Evolutionary conservation across 1,140 invertebrate genomes (phyloP), one percentile per base, ranked within the genome.

Genomic region (Heterodera schachtii): DNA sequence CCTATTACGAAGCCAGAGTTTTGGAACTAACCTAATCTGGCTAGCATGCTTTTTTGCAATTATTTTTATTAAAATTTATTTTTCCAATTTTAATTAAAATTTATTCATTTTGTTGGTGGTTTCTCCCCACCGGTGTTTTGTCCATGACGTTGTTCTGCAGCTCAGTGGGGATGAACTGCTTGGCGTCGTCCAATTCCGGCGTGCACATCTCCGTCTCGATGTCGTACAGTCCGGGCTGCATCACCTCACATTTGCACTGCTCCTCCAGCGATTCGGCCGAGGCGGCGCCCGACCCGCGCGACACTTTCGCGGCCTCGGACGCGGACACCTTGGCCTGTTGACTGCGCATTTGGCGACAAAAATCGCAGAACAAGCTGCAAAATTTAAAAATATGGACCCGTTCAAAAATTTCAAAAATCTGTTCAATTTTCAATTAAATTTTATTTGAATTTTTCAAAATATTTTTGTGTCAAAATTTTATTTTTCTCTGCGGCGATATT

Each of bases 191-290:
- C 47, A 89, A 80, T 74, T 89, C 89, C 21, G 88, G 88, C n/a
- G 88, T 89, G 81, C 88, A 89, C 88, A 89, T 89, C 80, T 89
- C 88, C 9, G 88, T 89, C 73, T 89, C 88, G 66, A 89, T 89
- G 79, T 89, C 88, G 81, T 89, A 89, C 16, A 90, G 82, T 41
- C 88, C 88, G 43, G 85, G 85, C 31, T 87, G 86, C 85, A 86
- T 86, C 44, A 84, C 76, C 44, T 86, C 85, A 69, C 85, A 86
- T 82, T 87, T 87, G 66, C 85, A 86, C 41, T 73, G 43, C 41
- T 86, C 85, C 64, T 83, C 86, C 41, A 86, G 44, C 19, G 86
- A 87, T 31, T 52, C 49, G 43, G 73, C 79, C 6, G 64, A 66
- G 31, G 71, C 52, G 41, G 67, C 31, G 19, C 70, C 70, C 75